Percentiles rank a stretch among this genome's conserved stretches.
Conservation (phyloP, 2,113 vertebrate species). For the Gobius niger region DNA sequence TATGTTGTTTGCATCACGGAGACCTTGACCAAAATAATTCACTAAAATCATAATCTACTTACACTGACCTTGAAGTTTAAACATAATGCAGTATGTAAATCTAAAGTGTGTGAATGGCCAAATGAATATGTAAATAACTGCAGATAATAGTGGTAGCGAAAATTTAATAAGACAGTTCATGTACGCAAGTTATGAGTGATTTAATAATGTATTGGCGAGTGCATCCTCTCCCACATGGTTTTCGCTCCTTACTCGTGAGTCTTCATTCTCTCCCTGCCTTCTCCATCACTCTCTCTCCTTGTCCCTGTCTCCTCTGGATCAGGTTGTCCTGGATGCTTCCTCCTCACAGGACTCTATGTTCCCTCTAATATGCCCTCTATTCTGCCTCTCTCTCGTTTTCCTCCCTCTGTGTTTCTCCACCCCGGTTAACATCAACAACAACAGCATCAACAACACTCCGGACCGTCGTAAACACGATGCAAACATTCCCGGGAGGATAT, state of each 20-base stretch:
- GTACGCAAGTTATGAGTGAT: too few relatives aligned
- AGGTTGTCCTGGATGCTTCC: constrained; percentile 44
- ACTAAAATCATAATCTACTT: too few relatives aligned
- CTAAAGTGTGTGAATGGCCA: too few relatives aligned
- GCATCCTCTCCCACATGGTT: not conserved
- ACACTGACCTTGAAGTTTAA: too few relatives aligned
- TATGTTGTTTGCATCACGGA: not conserved
- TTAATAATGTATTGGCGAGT: not conserved
- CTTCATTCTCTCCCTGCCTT: constrained; percentile 21
- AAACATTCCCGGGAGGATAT: constrained; percentile 65
- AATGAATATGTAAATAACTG: too few relatives aligned
- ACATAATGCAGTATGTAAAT: too few relatives aligned
- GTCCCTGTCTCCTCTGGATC: constrained; percentile 29
- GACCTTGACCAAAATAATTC: too few relatives aligned
- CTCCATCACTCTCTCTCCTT: constrained; percentile 4
- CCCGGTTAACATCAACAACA: constrained; percentile 60
- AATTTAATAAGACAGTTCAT: too few relatives aligned
- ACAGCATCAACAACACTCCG: constrained; percentile 57
- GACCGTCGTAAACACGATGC: constrained; percentile 74
- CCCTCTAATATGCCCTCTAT: constrained; percentile 26
- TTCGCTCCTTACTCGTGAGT: not conserved
- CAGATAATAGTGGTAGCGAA: too few relatives aligned
- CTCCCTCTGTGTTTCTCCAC: constrained; percentile 27
- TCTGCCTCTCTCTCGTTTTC: constrained; percentile 19
- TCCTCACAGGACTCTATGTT: constrained; percentile 37